Conservation (phyloP, 2,113 vertebrate species). For the Oryctolagus cuniculus region DNA sequence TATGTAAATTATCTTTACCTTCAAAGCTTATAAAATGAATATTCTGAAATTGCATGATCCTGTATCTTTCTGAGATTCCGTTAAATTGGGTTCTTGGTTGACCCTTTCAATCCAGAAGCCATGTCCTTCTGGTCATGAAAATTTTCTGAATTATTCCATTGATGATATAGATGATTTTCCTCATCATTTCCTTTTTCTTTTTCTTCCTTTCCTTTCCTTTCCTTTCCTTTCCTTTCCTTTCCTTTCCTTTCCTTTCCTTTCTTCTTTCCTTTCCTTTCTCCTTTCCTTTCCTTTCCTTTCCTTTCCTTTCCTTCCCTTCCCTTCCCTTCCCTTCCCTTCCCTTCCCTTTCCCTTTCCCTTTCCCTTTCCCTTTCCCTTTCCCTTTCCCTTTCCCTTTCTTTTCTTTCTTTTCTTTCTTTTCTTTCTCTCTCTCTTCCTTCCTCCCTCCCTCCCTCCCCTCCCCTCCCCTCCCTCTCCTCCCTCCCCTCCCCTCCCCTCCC, state of each 20-base stretch:
- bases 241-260: neutral
- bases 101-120: constrained; percentile 1
- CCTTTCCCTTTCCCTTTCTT: no score
- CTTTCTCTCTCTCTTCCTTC: no score
- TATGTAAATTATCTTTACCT: neutral
- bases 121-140: neutral
- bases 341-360: no score
- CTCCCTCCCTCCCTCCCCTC: no score
- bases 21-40: neutral
- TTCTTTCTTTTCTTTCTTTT: neutral
- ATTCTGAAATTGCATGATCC: neutral
- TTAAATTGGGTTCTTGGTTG: neutral
- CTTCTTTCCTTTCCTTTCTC: no score
- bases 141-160: constrained; percentile 26
- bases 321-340: no score
- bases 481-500: no score
- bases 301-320: no score
- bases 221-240: neutral
- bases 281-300: no score
- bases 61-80: neutral
- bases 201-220: neutral
- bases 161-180: neutral
- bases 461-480: no score
- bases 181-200: neutral
- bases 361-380: no score